These are phyloP conservation scores for Caenorhabditis sp. DNA, from an alignment of 2,888 invertebrate genomes.

Conservation along the genomic window DNA sequence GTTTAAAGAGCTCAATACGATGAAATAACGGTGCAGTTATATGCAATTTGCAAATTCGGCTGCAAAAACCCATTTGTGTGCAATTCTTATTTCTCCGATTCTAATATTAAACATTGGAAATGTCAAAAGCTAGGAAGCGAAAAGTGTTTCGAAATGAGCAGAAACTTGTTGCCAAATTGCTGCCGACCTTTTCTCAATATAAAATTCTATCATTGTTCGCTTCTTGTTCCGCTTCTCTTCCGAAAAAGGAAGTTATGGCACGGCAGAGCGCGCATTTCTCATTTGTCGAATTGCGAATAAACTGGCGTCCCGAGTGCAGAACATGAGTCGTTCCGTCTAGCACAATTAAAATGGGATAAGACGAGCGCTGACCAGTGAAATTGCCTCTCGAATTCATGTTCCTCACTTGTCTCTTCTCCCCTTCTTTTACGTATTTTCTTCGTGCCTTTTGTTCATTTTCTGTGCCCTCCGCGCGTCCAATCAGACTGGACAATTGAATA, in stretches of 20 bases:
- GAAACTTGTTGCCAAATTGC: slow-evolving; percentile 1
- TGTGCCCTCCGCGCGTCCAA: neutral
- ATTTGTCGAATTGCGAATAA: neutral
- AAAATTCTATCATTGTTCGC: too few species aligned
- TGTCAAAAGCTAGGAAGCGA: slow-evolving; percentile 5
- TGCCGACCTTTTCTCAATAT: neutral
- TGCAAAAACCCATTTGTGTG: too few species aligned
- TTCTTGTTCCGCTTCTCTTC: neutral
- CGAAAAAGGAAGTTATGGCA: too few species aligned
- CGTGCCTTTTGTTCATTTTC: neutral
- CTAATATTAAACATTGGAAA: slow-evolving; percentile 1
- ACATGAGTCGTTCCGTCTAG: neutral
- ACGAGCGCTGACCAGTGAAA: slow-evolving; percentile 24
- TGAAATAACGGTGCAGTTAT: too few species aligned
- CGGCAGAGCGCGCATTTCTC: too few species aligned
- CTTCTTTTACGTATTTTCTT: too few species aligned
- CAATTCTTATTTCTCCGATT: too few species aligned
- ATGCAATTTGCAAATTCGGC: too few species aligned
- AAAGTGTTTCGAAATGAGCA: slow-evolving; percentile 23
- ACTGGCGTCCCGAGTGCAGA: neutral
- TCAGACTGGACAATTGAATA: too few species aligned
- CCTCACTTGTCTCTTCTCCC: neutral
- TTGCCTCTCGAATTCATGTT: slow-evolving; percentile 20
- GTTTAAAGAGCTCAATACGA: too few species aligned
- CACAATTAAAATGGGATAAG: slow-evolving; percentile 38